Conservation (phyloP, 1,140 invertebrate genomes). For the Zaprionus lachaisei region DNA sequence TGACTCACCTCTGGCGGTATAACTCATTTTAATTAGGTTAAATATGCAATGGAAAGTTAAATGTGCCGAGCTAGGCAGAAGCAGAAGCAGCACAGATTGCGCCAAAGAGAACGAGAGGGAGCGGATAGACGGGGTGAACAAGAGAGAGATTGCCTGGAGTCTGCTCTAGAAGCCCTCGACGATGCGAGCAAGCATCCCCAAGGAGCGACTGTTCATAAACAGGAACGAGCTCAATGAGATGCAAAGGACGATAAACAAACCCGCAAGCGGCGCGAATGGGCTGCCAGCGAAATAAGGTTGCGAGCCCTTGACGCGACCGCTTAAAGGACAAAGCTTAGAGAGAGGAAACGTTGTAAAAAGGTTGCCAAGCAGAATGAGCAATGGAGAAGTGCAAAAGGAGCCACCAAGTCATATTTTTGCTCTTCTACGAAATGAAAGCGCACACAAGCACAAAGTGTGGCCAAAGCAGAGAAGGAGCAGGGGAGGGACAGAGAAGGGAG, state of each 20-base stretch:
- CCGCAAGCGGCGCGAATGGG: conserved; percentile 58
- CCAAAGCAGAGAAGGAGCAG: not conserved
- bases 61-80: conserved; percentile 45
- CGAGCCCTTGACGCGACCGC: conserved; percentile 50
- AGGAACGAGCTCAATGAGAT: conserved; percentile 74
- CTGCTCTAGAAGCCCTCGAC: conserved; percentile 20
- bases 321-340: conserved; percentile 37
- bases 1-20: conserved; percentile 53
- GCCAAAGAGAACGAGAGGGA: not conserved
- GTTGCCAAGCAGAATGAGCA: conserved; percentile 34
- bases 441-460: conserved; percentile 38
- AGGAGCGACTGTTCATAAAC: conserved; percentile 41
- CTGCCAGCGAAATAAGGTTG: conserved; percentile 67
- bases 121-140: conserved; percentile 7
- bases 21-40: conserved; percentile 81
- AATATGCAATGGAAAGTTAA: conserved; percentile 73
- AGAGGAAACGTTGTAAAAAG: conserved; percentile 47
- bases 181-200: conserved; percentile 23
- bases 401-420: conserved; percentile 73
- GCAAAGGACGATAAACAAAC: conserved; percentile 80
- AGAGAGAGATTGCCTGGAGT: conserved; percentile 3
- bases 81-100: conserved; percentile 18
- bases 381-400: conserved; percentile 51
- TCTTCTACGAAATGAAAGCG: conserved; percentile 60
- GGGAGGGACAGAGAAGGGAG: not conserved